phyloP scores from a whole-genome alignment of 1,140 invertebrate species.

The Tetranychus cinnabarinus region DNA sequence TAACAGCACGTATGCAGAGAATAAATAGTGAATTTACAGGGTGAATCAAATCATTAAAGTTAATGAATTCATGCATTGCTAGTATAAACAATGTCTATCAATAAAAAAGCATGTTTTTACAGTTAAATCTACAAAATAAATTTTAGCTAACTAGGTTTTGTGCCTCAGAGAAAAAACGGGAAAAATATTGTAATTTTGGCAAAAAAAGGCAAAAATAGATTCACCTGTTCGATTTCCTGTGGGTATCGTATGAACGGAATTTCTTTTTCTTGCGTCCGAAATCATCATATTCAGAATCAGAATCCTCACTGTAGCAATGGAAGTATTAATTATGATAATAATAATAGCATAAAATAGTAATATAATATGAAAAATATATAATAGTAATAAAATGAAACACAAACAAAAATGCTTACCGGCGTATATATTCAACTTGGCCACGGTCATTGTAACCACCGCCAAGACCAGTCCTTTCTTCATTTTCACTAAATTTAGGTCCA shows the following conservation, averaged over 20 bases:
- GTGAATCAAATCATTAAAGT: too few relatives aligned
- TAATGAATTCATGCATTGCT: too few relatives aligned
- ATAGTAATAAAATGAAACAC: neutral
- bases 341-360: neutral
- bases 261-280: conserved; percentile 11
- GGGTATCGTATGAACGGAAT: neutral
- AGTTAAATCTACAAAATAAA: neutral
- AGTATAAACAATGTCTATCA: neutral
- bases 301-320: conserved; percentile 42
- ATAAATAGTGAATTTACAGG: too few relatives aligned
- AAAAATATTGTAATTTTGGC: neutral
- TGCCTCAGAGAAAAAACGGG: neutral
- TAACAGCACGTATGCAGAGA: too few relatives aligned
- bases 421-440: conserved; percentile 69
- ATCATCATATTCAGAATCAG: conserved; percentile 77
- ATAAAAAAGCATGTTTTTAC: neutral
- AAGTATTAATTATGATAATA: neutral
- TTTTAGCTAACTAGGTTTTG: neutral
- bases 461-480: conserved; percentile 37
- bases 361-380: too few relatives aligned
- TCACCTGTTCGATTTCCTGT: neutral
- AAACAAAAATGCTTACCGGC: neutral
- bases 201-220: neutral
- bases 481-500: conserved; percentile 81
- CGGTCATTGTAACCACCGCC: conserved; percentile 60